phyloP scores from a whole-genome alignment of 1,140 invertebrate genomes.

The Octopus bimaculoides region DNA sequence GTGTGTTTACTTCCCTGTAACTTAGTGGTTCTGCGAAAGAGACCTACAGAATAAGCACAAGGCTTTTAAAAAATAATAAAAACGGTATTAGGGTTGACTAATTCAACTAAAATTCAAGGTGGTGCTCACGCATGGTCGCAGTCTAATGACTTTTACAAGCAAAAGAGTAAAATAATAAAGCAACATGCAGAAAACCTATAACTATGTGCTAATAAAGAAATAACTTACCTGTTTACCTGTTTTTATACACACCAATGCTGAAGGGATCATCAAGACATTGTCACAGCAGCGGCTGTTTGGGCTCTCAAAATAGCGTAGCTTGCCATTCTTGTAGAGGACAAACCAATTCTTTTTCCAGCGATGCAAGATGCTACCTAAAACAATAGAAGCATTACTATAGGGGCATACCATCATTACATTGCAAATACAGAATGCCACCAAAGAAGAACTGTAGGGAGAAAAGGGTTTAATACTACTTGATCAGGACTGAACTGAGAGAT shows the following conservation, averaged over 20 bases:
- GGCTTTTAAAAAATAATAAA: no score
- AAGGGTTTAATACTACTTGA: neutral
- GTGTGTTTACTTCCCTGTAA: no score
- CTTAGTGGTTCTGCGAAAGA: no score
- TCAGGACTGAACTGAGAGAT: no score
- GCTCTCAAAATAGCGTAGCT: constrained; percentile 50
- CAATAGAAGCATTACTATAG: neutral
- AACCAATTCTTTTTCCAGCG: constrained; percentile 54
- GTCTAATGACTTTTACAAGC: no score
- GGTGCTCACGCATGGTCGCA: no score
- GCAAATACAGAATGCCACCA: neutral
- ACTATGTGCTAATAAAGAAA: no score
- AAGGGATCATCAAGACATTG: constrained; percentile 41
- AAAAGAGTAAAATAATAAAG: no score
- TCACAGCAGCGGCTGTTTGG: constrained; percentile 45
- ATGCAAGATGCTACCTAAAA: constrained; percentile 33
- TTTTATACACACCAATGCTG: constrained; percentile 37
- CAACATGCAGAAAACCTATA: no score
- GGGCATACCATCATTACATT: neutral
- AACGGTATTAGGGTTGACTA: no score
- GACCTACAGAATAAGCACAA: no score
- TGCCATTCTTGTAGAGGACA: constrained; percentile 49
- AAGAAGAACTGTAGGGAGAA: neutral
- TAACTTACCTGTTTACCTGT: constrained; percentile 37
- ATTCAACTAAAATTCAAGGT: no score